Evolutionary conservation across 92 coral and sea anemone species (phyloP), one percentile per base, ranked within the genome.

Genomic region (Porites rus): DNA sequence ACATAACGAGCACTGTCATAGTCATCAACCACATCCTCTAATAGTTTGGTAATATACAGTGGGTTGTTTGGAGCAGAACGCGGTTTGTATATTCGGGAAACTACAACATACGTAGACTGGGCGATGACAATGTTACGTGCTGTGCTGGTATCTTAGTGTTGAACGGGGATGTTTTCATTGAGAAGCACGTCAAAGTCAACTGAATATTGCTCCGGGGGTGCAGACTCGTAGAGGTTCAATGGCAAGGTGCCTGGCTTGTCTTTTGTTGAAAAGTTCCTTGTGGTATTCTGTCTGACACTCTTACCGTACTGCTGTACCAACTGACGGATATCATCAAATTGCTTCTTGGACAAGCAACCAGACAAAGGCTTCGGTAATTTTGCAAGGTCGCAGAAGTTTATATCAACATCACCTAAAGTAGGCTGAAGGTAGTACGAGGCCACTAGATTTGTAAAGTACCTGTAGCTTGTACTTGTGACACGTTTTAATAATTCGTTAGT

Each of bases 191-290:
- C 81, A 22, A 90, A 86, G 75, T 86, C 90, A 70, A 90, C 90
- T 19, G 88, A 84, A 66, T 86, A 61, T 58, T 89, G 80, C 70
- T 84, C 82, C 31, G 89, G 89, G 65, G 86, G 19, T 61, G 88
- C 67, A 84, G 86, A 68, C 76, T 81, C 76, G 61, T 90, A 86
- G 54, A 90, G 65, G 80, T 86, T 90, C 76, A 90, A 65, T 61
- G 88, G 88, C 88, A 90, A 80, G 24, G 24, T 86, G n/a, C 91
- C 93, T 20, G 28, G 81, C 75, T 87, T 79, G 93, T 86, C 88
- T 86, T 86, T 86, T 13, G 87, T 90, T 52, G 79, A 86, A 75
- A 51, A 0, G 24, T 74, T 90, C 79, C 28, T 25, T 25, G 28
- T 25, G 28, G 28, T 25, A 25, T 25, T 25, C 28, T 25, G 28